These are phyloP conservation scores for Cuculus canorus DNA, from an alignment of 2,797 vertebrate species.

Conservation along the genomic window DNA sequence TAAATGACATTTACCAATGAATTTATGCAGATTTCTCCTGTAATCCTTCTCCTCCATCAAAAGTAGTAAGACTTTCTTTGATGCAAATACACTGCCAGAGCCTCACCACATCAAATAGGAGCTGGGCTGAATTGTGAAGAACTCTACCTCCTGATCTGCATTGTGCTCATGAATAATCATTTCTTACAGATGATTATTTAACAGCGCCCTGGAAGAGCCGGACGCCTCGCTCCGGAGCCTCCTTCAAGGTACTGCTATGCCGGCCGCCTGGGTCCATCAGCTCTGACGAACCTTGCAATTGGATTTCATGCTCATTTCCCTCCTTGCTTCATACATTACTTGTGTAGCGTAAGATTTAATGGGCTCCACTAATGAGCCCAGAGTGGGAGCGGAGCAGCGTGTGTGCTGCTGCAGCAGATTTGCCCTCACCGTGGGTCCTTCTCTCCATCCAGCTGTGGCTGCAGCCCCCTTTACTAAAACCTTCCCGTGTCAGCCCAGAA, in stretches of 20 bases:
- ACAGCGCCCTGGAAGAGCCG: background rate
- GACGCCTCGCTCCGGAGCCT: background rate
- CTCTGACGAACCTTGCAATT: background rate
- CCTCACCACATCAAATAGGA: constrained; percentile 21
- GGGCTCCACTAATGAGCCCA: fast-evolving
- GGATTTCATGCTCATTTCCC: background rate
- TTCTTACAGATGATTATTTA: constrained; percentile 2
- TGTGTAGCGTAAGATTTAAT: background rate
- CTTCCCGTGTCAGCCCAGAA: background rate
- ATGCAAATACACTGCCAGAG: constrained; percentile 41
- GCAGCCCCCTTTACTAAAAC: fast-evolving
- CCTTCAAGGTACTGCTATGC: background rate
- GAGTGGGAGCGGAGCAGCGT: background rate
- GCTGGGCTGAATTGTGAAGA: background rate
- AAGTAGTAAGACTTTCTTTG: constrained; percentile 46
- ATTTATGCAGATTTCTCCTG: constrained; percentile 61
- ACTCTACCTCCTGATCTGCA: background rate
- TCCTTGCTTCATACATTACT: background rate
- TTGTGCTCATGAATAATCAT: constrained; percentile 59
- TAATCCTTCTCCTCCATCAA: constrained; percentile 64
- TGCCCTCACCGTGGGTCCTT: fast-evolving
- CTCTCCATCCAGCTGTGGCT: background rate
- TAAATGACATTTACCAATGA: constrained; percentile 60
- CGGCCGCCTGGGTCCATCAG: background rate
- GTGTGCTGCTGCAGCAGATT: background rate